Percentiles rank a stretch among this genome's conserved stretches.
phyloP scores from a whole-genome alignment of 2,888 invertebrate species.

The Rhogogaster chlorosoma region DNA sequence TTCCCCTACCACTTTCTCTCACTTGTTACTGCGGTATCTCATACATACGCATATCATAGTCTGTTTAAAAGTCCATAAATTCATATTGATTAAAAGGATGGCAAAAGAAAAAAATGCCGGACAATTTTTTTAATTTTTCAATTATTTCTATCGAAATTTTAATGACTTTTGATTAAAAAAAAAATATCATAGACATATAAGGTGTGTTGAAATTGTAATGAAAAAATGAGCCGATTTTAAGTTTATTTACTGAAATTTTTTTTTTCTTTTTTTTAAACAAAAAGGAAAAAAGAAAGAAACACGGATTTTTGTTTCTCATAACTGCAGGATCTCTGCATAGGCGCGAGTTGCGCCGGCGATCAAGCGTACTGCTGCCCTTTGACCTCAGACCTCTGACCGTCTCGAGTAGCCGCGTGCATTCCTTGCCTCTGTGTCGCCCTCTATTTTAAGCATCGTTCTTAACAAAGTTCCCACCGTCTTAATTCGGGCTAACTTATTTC shows the following conservation, averaged over 20 bases:
- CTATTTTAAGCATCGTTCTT: constrained; percentile 73
- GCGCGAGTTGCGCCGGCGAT: constrained; percentile 20
- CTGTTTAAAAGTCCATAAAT: background rate
- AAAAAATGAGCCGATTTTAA: too few relatives aligned
- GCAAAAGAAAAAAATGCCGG: too few relatives aligned
- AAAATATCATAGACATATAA: too few relatives aligned
- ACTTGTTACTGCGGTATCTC: constrained; percentile 34
- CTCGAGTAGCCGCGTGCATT: constrained; percentile 67
- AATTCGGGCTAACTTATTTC: constrained; percentile 65
- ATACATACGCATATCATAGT: background rate
- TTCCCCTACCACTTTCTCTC: constrained; percentile 54
- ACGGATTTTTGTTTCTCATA: background rate
- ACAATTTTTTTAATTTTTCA: too few relatives aligned
- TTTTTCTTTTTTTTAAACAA: too few relatives aligned
- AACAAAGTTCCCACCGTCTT: constrained; percentile 68
- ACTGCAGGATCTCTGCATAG: background rate
- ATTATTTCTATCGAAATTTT: too few relatives aligned
- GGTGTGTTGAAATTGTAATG: too few relatives aligned
- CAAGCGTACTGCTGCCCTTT: constrained; percentile 28
- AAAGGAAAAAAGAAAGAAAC: background rate
- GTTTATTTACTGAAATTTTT: too few relatives aligned
- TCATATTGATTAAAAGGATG: too few relatives aligned
- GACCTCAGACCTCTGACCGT: constrained; percentile 46
- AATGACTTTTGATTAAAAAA: too few relatives aligned
- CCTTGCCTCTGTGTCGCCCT: constrained; percentile 73